Conservation (phyloP, 2,113 vertebrate genomes). For the Caranx melampygus region DNA sequence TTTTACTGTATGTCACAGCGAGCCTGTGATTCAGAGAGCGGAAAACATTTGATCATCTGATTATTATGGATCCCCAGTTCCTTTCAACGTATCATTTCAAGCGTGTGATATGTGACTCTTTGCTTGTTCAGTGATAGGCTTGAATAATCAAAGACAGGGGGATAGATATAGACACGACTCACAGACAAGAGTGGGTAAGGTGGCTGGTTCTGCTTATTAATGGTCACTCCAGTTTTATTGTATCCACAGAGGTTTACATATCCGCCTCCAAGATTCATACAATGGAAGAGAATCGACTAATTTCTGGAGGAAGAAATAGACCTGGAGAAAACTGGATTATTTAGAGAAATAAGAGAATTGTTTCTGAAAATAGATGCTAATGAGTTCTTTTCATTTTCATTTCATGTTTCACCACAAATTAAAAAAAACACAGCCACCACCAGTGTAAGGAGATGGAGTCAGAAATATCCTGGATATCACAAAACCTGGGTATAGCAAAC, state of each 20-base stretch:
- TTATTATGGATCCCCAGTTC: slow-evolving; percentile 62
- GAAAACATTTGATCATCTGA: slow-evolving; percentile 61
- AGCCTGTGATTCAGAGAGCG: slow-evolving; percentile 38
- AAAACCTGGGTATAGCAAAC: background rate
- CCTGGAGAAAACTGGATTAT: background rate
- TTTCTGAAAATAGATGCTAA: background rate
- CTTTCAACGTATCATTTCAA: slow-evolving; percentile 59
- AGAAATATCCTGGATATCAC: background rate
- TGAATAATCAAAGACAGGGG: slow-evolving; percentile 14
- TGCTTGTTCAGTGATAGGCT: slow-evolving; percentile 34
- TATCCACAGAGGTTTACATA: background rate
- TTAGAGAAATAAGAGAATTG: background rate
- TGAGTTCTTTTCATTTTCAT: background rate
- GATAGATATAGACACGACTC: slow-evolving; percentile 3
- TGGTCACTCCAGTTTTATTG: slow-evolving; percentile 1
- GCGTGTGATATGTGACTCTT: slow-evolving; percentile 49
- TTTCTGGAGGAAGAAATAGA: background rate
- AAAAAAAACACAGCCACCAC: too few species aligned
- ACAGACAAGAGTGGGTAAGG: background rate
- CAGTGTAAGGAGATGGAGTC: background rate
- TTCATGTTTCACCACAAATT: background rate
- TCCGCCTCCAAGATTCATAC: background rate
- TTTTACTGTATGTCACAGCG: slow-evolving; percentile 46
- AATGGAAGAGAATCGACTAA: background rate
- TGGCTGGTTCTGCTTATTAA: slow-evolving; percentile 1